These are phyloP conservation scores for Callipepla californica DNA, from an alignment of 2,113 vertebrate genomes.

Conservation along the genomic window DNA sequence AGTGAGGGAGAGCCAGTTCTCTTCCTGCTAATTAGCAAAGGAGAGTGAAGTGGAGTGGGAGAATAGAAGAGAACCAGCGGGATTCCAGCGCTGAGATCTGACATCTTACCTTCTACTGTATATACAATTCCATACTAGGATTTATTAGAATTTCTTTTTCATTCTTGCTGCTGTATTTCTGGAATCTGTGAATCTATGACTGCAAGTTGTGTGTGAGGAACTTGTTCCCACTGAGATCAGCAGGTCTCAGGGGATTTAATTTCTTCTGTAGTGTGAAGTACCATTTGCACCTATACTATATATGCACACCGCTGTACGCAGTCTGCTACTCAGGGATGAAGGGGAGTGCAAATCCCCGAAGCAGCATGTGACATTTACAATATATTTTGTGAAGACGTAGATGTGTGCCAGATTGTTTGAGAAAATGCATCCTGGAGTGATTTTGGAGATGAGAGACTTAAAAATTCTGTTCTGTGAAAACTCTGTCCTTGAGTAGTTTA, in stretches of 20 bases:
- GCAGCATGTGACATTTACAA: neutral
- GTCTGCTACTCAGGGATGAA: neutral
- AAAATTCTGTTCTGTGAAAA: neutral
- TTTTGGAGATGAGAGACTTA: neutral
- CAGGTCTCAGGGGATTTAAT: neutral
- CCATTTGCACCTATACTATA: neutral
- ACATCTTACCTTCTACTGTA: neutral
- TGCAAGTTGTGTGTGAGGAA: accelerated
- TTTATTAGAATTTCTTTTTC: neutral
- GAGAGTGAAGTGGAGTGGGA: neutral
- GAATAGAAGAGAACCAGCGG: neutral
- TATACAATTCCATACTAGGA: neutral
- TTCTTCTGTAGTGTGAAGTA: neutral
- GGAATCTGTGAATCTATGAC: neutral
- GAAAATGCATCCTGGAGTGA: neutral
- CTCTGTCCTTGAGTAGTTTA: neutral
- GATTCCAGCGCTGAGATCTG: neutral
- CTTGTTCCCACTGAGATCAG: neutral
- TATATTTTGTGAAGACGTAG: neutral
- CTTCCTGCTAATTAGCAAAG: neutral
- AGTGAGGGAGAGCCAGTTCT: neutral
- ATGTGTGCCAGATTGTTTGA: neutral
- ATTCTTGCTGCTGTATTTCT: neutral
- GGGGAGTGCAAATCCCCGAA: neutral
- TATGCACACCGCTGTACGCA: neutral